Base-by-base conservation (phyloP, 2,888 invertebrate species). In the Malacosoma neustria region DNA sequence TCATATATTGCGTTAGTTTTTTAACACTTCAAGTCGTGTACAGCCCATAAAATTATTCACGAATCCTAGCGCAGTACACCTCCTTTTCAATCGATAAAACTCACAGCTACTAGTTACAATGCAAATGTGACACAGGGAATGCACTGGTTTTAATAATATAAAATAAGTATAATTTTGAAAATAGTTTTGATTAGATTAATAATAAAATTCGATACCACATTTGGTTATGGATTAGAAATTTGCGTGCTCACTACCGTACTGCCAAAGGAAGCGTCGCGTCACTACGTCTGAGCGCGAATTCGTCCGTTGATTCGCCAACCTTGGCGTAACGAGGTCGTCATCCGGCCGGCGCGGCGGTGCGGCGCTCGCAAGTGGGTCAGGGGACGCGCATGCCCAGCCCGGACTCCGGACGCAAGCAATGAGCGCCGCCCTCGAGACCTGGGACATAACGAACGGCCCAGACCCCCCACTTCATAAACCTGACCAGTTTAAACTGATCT, bases 351-450 rank as follows among this genome's bases (percentile, higher is more conserved):
- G 22, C 54, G 54, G 55, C 54, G 56, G 47, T 53, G 52, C 57
- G 57, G 55, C 63, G 64, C 46, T 46, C 48, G 60, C 79, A 80
- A 77, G 62, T 82, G 75, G 81, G 82, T 82, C 84, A 81, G 71
- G 59, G 72, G 69, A 67, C 74, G 74, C 80, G 81, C 80, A 77
- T 73, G 84, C 82, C 72, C 63, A 72, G 61, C 41, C 46, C 64
- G 72, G 61, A 42, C 46, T 72, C 76, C 77, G 79, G 80, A 81
- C 74, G 65, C 70, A 54, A 52, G 72, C 81, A 84, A 81, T 82
- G 76, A 80, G 73, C 73, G 59, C 75, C 77, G 76, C 79, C 82
- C 81, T 75, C 76, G 67, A n/a, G n/a, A 67, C 67, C 72, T 62
- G 66, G 68, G 64, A 62, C 60, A 59, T 57, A 72, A 72, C 75